A percentile compares a stretch with the other conserved stretches of the same genome.
phyloP scores from a whole-genome alignment of 2,797 vertebrate genomes.

The Coccyzus lansbergi region DNA sequence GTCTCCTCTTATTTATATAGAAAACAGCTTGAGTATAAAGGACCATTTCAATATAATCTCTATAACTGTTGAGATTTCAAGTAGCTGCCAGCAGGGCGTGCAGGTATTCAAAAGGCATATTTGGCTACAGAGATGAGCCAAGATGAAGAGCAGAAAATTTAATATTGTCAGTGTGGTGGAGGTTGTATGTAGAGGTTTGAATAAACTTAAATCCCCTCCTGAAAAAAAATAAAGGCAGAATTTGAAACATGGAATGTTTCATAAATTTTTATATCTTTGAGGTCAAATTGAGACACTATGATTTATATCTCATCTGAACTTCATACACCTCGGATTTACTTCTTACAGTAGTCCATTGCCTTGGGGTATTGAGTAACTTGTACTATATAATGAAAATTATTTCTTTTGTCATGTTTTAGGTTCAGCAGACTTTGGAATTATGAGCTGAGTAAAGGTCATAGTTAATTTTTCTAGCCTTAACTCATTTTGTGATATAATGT shows the following conservation, averaged over 20 bases:
- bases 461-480: conserved; percentile 7
- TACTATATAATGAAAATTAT: not conserved
- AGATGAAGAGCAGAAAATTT: not conserved
- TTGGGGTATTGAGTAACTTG: not conserved
- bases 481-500: not conserved
- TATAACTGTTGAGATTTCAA: not conserved
- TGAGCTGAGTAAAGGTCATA: not conserved
- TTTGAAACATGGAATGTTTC: not conserved
- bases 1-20: not conserved
- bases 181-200: not conserved
- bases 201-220: not conserved
- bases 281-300: conserved; percentile 9
- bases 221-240: not conserved
- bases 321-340: not conserved
- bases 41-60: not conserved
- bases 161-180: not conserved
- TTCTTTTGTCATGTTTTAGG: not conserved
- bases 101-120: not conserved
- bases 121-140: not conserved
- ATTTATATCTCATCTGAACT: not conserved
- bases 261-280: conserved; percentile 32
- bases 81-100: not conserved
- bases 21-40: not conserved
- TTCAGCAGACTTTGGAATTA: conserved; percentile 17
- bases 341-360: not conserved